These are phyloP conservation scores for Chamaetylas fuelleborni DNA, from an alignment of 2,113 vertebrate species.

Conservation along the genomic window DNA sequence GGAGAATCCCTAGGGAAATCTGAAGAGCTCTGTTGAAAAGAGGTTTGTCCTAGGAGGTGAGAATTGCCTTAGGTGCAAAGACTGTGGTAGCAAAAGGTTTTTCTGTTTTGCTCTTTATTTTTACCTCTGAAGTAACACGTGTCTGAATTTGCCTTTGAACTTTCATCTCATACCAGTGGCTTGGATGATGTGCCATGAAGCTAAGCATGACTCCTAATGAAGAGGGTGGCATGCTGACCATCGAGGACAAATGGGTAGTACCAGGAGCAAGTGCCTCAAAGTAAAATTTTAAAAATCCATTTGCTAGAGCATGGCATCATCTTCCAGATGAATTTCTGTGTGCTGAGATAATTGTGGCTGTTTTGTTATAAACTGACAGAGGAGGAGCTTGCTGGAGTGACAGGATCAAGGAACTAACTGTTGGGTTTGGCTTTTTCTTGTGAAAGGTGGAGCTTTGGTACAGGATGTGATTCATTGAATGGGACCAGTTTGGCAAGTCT, in stretches of 20 bases:
- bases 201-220: neutral
- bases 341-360: neutral
- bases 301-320: neutral
- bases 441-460: neutral
- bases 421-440: neutral
- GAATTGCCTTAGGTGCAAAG: neutral
- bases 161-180: neutral
- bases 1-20: neutral
- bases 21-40: neutral
- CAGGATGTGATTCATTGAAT: neutral
- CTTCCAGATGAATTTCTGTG: neutral
- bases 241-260: neutral
- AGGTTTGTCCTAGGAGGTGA: neutral
- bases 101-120: neutral
- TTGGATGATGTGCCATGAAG: neutral
- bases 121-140: rapidly evolving
- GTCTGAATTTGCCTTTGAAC: neutral
- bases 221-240: neutral
- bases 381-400: neutral
- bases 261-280: neutral
- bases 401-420: neutral
- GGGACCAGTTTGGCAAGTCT: neutral
- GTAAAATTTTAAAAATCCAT: neutral
- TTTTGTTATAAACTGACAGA: neutral
- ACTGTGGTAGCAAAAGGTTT: neutral